These are phyloP conservation scores for Synodontis membranacea DNA, from an alignment of 2,113 vertebrate species.

Conservation along the genomic window DNA sequence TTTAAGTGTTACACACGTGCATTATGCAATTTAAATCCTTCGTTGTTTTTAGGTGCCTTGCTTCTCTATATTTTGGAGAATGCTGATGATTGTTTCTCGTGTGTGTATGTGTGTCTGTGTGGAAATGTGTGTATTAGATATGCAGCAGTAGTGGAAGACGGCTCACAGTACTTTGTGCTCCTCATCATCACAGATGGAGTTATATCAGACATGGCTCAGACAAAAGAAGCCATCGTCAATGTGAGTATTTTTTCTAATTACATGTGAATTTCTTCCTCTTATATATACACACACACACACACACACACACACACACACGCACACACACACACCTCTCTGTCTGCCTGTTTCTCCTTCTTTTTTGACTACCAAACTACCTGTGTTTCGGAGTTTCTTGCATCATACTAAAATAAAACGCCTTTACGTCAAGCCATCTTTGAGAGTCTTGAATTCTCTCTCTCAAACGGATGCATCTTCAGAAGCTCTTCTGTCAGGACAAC, in stretches of 20 bases:
- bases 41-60: not conserved
- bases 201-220: slow-evolving; percentile 97
- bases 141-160: slow-evolving; percentile 83
- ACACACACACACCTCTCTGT: not conserved
- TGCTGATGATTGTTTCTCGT: slow-evolving; percentile 2
- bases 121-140: slow-evolving; percentile 67
- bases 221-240: slow-evolving; percentile 95
- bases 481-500: not conserved
- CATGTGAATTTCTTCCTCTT: not conserved
- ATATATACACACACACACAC: not conserved
- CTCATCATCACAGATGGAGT: slow-evolving; percentile 96
- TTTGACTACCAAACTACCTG: not conserved
- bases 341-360: not conserved
- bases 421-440: not conserved
- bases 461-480: not conserved
- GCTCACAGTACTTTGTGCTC: slow-evolving; percentile 91
- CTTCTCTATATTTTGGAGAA: not conserved
- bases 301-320: slow-evolving; percentile 11
- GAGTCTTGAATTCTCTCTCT: not conserved
- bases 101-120: not conserved
- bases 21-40: not conserved
- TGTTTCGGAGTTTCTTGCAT: slow-evolving; percentile 10
- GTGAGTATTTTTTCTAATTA: slow-evolving; percentile 72
- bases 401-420: slow-evolving; percentile 15
- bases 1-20: not conserved